Percentiles rank a stretch among this genome's conserved stretches.
These are phyloP conservation scores for Lomographa bimaculata DNA, from an alignment of 2,888 invertebrate genomes.

Conservation along the genomic window DNA sequence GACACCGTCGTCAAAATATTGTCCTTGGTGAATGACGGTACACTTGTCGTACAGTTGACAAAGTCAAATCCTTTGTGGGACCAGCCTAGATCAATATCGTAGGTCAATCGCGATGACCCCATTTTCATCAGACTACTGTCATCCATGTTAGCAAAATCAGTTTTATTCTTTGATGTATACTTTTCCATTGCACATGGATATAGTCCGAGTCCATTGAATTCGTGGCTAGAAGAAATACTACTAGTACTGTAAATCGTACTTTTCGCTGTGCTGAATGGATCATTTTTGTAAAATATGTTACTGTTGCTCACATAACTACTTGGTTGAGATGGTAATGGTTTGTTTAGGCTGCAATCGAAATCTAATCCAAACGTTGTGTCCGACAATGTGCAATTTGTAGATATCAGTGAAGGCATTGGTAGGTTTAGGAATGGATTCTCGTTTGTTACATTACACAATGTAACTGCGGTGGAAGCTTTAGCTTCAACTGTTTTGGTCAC, in stretches of 20 bases:
- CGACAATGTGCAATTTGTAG: constrained; percentile 56
- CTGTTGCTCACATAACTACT: constrained; percentile 53
- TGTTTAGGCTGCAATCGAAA: constrained; percentile 68
- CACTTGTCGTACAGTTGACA: constrained; percentile 63
- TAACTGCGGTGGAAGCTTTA: constrained; percentile 44
- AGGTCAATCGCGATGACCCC: constrained; percentile 71
- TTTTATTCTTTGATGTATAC: constrained; percentile 68
- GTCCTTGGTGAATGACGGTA: constrained; percentile 67
- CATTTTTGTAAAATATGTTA: constrained; percentile 73
- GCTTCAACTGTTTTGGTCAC: constrained; percentile 44
- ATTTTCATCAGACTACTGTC: constrained; percentile 74
- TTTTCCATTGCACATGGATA: constrained; percentile 80
- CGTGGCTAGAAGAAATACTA: constrained; percentile 70
- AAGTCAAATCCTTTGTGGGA: constrained; percentile 78
- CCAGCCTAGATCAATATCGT: constrained; percentile 78
- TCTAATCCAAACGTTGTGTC: constrained; percentile 66
- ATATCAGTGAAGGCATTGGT: constrained; percentile 62
- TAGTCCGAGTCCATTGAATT: constrained; percentile 70
- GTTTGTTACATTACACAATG: constrained; percentile 45
- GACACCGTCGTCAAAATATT: constrained; percentile 60
- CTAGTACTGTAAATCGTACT: constrained; percentile 75
- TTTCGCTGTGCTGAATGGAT: constrained; percentile 68
- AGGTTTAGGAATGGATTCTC: constrained; percentile 74
- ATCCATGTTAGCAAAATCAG: constrained; percentile 68
- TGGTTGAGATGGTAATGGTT: constrained; percentile 57